Conservation (phyloP, 2,888 invertebrate species). For the Ferdinandea cuprea region DNA sequence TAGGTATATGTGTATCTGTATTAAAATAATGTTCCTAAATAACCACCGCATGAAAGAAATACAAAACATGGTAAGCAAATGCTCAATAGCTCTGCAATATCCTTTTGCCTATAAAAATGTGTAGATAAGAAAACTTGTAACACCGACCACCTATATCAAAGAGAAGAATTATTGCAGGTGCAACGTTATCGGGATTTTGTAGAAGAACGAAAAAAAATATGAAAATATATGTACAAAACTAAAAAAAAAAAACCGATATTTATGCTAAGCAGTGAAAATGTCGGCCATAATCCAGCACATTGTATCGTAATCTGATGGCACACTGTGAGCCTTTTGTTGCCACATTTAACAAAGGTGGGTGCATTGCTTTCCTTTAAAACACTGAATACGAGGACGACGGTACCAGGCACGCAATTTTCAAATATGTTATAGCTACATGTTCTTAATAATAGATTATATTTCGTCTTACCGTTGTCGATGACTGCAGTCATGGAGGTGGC, state of each 20-base stretch:
- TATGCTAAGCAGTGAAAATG: conserved; percentile 39
- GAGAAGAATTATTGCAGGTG: conserved; percentile 51
- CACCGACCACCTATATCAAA: conserved; percentile 16
- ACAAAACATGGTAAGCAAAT: conserved; percentile 1
- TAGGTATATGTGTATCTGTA: neutral
- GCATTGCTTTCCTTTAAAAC: neutral
- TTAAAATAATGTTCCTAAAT: too few species aligned
- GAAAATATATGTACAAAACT: too few species aligned
- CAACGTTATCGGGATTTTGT: conserved; percentile 35
- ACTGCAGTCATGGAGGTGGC: conserved; percentile 34
- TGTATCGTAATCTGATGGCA: conserved; percentile 43
- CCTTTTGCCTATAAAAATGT: conserved; percentile 30
- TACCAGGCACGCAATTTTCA: conserved; percentile 74
- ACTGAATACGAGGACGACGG: conserved; percentile 15
- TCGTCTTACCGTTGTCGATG: conserved; percentile 53
- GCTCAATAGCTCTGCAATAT: conserved; percentile 23
- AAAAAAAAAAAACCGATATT: conserved; percentile 42
- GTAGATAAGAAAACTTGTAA: conserved; percentile 49
- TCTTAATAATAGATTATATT: conserved; percentile 52
- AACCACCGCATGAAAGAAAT: neutral
- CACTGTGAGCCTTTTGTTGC: neutral
- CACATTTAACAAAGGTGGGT: conserved; percentile 21
- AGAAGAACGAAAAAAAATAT: conserved; percentile 6
- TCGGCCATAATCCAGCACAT: conserved; percentile 23
- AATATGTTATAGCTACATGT: conserved; percentile 47